Evolutionary conservation across 2,888 invertebrate genomes (phyloP), one percentile per base, ranked within the genome.

Genomic region (Caenorhabditis japonica): DNA sequence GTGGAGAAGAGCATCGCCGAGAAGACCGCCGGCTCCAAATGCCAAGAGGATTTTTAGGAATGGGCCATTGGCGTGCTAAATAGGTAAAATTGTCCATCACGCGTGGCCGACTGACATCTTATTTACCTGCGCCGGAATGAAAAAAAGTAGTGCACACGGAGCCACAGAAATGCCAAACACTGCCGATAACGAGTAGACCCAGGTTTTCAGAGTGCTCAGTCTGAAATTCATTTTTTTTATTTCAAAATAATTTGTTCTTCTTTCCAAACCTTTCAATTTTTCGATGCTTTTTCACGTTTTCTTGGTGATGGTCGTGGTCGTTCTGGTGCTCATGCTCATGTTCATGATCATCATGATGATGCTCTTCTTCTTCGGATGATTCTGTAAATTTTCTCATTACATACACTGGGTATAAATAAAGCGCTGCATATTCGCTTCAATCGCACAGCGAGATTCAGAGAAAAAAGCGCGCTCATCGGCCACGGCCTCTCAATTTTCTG

Each of bases 1-100:
- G 90, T 99, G 99, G 4, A 99, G 91, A 89, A 99, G 99, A 0
- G 99, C 97, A 90, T 99, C 99, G 2, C 99, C 99, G 0, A 99
- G 91, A 12, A 99, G 91, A 43, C 85, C 99, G 41, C 89, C 89
- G 1, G 95, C 94, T 0, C 95, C 96, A 89, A 96, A 95, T 13
- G 94, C 94, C 47, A 96, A 89, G 43, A 96, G 75, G 19, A 84
- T 70, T 90, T 97, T 97, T 7, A 97, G 90, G 38, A 94, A 90
- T 0, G 94, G 93, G 88, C 94, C 92, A 88, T 94, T 55, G 12
- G 60, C 44, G 27, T 93, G 84, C 93, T 92, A 17, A 49, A 33
- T 49, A 5, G 30, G 10, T 7, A 30, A 30, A 30, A 30, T 30
- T 30, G 30, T 30, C n/a, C n/a, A n/a, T n/a, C n/a, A n/a, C n/a